These are phyloP conservation scores for Dasypolia templi DNA, from an alignment of 2,888 invertebrate species.

Conservation along the genomic window DNA sequence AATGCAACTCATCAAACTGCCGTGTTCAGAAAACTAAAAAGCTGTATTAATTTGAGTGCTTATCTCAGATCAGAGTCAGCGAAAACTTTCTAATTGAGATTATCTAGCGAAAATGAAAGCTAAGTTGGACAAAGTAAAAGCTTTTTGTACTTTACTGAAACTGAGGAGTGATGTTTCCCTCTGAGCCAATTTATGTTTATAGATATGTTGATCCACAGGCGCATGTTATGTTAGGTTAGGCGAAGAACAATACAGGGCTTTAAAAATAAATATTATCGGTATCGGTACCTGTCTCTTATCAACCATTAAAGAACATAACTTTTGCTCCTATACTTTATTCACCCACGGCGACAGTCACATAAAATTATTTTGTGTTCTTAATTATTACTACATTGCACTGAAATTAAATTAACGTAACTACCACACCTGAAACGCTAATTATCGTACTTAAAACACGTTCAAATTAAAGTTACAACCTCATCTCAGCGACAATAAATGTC, in stretches of 20 bases:
- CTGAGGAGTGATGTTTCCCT: constrained; percentile 16
- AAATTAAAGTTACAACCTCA: too few species aligned
- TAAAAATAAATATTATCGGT: background rate
- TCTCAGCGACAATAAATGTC: too few species aligned
- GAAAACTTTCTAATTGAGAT: constrained; percentile 77
- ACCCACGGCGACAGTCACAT: background rate
- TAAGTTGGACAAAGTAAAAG: constrained; percentile 40
- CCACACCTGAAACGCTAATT: background rate
- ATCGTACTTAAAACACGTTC: too few species aligned
- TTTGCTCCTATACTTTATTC: too few species aligned
- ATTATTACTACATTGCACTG: background rate
- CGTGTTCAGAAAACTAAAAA: constrained; percentile 53
- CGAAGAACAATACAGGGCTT: background rate
- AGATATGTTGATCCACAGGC: background rate
- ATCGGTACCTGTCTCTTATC: background rate
- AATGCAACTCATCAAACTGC: constrained; percentile 30
- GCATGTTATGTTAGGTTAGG: background rate
- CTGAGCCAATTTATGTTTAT: constrained; percentile 16
- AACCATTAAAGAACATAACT: background rate
- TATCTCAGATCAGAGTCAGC: constrained; percentile 65
- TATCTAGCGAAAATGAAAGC: constrained; percentile 73
- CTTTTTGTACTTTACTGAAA: constrained; percentile 32
- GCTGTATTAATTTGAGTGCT: constrained; percentile 69
- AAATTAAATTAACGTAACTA: background rate
- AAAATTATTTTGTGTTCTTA: background rate